Percentiles rank a stretch among this genome's conserved stretches.
Conservation (phyloP, 1,140 invertebrate species). For the Chironomus striatipennis region DNA sequence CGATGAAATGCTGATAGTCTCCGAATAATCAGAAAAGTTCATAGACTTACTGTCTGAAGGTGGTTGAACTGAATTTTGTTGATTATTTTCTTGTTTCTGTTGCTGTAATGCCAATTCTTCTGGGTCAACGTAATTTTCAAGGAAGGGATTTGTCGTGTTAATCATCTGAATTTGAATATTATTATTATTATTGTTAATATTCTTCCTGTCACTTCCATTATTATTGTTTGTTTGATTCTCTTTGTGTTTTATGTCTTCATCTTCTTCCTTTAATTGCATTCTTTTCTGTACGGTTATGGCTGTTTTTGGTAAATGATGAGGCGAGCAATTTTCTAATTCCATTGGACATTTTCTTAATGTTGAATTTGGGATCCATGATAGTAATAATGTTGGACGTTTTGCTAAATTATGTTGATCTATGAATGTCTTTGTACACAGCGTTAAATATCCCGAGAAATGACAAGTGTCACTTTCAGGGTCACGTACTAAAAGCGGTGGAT, state of each 20-base stretch:
- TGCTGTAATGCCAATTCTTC: neutral
- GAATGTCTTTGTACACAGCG: constrained; percentile 67
- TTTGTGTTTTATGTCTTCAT: neutral
- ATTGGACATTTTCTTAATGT: constrained; percentile 79
- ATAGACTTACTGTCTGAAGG: constrained; percentile 16
- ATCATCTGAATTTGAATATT: neutral
- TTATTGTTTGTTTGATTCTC: neutral
- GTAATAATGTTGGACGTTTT: constrained; percentile 68
- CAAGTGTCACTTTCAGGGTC: constrained; percentile 67
- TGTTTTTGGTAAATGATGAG: neutral
- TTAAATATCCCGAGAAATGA: constrained; percentile 87
- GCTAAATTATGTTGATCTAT: constrained; percentile 60
- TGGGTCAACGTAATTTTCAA: constrained; percentile 24
- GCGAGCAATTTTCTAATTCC: constrained; percentile 54
- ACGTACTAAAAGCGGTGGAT: constrained; percentile 72
- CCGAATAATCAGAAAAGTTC: constrained; percentile 42
- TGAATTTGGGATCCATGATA: constrained; percentile 90
- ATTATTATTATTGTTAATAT: neutral
- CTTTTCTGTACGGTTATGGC: neutral
- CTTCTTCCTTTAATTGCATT: neutral
- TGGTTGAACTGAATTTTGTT: neutral
- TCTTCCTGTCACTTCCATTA: too few species aligned
- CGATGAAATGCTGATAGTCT: constrained; percentile 43
- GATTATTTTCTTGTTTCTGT: neutral
- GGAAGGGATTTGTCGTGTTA: constrained; percentile 26